phyloP scores from a whole-genome alignment of 2,797 vertebrate genomes.

The Epinephelus malabaricus region DNA sequence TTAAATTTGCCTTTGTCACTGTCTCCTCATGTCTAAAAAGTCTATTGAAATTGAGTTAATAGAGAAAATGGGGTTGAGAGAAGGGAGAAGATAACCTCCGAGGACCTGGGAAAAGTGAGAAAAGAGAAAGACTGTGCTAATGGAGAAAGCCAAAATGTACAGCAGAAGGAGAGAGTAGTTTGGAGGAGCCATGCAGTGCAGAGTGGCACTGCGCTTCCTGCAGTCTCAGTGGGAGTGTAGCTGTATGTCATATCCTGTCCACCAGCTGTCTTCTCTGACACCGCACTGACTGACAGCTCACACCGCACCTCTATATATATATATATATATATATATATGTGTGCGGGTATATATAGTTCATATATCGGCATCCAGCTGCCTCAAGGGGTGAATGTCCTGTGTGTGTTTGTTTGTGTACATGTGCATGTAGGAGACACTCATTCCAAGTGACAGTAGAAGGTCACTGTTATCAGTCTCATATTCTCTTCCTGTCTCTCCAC shows the following conservation, averaged over 20 bases:
- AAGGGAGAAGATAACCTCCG: not conserved
- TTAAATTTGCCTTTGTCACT: not conserved
- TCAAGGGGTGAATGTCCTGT: slow-evolving; percentile 38
- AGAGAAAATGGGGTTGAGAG: not conserved
- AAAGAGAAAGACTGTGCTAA: not conserved
- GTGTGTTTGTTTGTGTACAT: slow-evolving; percentile 36
- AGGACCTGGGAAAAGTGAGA: not conserved
- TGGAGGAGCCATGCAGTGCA: not conserved
- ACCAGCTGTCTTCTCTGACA: slow-evolving; percentile 67
- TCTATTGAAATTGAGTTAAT: not conserved
- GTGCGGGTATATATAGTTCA: slow-evolving; percentile 25
- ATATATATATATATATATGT: not conserved
- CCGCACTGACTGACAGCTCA: slow-evolving; percentile 67
- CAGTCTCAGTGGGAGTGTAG: slow-evolving; percentile 59
- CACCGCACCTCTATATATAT: slow-evolving; percentile 27
- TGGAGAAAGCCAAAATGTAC: not conserved
- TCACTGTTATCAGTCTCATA: slow-evolving; percentile 69
- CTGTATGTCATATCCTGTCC: slow-evolving; percentile 76
- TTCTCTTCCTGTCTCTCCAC: slow-evolving; percentile 35
- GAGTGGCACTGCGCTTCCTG: slow-evolving; percentile 48
- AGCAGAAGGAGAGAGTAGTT: slow-evolving; percentile 27
- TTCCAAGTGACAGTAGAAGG: slow-evolving; percentile 76
- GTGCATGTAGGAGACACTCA: slow-evolving; percentile 53
- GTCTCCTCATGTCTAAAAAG: not conserved
- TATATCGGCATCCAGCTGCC: slow-evolving; percentile 51